Conservation (phyloP, 1,140 invertebrate species). For the Neodiprion fabricii region DNA sequence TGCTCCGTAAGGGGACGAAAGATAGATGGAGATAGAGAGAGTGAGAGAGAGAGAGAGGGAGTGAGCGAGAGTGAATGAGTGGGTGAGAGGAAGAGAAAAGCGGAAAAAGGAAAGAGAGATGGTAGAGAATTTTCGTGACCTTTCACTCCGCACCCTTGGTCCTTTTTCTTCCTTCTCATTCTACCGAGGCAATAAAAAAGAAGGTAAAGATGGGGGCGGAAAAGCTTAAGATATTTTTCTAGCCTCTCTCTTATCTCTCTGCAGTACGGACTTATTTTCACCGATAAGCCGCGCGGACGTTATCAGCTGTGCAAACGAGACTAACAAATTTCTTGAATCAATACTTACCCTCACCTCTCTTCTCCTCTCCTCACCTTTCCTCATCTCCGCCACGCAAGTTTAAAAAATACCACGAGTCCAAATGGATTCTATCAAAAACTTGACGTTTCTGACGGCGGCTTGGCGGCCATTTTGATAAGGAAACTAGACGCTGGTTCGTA, state of each 20-base stretch:
- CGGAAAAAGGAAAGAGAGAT: too few relatives aligned
- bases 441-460: conserved; percentile 31
- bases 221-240: neutral
- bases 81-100: too few relatives aligned
- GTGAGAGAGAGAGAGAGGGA: too few relatives aligned
- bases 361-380: too few relatives aligned
- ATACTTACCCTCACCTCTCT: conserved; percentile 20
- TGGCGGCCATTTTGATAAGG: conserved; percentile 21
- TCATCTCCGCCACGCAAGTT: too few relatives aligned
- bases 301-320: conserved; percentile 32
- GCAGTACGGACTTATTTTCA: conserved; percentile 3
- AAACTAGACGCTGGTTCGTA: conserved; percentile 1
- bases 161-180: too few relatives aligned
- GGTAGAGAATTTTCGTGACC: too few relatives aligned
- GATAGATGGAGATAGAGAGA: too few relatives aligned
- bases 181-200: neutral
- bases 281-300: conserved; percentile 14
- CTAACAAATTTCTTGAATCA: conserved; percentile 33
- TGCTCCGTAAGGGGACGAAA: too few relatives aligned
- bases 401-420: too few relatives aligned
- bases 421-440: conserved; percentile 19
- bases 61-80: too few relatives aligned
- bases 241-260: neutral
- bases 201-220: neutral
- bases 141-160: too few relatives aligned